Conservation (phyloP, 2,888 invertebrate species). For the Epinotia ramella region DNA sequence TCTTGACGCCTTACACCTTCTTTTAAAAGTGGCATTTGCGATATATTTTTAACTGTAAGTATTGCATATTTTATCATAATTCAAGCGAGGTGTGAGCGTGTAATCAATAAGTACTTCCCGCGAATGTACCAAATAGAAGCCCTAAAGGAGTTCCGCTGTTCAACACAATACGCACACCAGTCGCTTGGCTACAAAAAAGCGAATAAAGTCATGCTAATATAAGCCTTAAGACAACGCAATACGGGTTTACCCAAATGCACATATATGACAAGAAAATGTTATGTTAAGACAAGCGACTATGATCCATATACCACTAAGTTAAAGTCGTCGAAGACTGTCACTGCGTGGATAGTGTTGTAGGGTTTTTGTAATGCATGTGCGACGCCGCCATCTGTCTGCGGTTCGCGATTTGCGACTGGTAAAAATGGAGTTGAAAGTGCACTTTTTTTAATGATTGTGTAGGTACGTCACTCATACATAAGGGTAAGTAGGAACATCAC, state of each 20-base stretch:
- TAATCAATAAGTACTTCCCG: constrained; percentile 44
- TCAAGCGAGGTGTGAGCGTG: constrained; percentile 42
- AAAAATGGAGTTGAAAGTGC: constrained; percentile 33
- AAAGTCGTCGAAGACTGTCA: constrained; percentile 12
- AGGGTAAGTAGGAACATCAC: background rate
- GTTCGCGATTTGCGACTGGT: constrained; percentile 29
- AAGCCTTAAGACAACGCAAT: background rate
- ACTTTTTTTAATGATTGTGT: constrained; percentile 24
- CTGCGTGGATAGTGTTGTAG: background rate
- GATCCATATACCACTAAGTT: constrained; percentile 1
- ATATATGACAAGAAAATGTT: background rate
- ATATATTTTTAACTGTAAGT: constrained; percentile 17
- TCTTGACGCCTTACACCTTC: no score
- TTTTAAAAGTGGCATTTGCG: no score
- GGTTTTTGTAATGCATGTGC: constrained; percentile 56
- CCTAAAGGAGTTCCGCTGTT: constrained; percentile 42
- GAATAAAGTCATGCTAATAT: background rate
- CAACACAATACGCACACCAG: constrained; percentile 1
- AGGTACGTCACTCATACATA: background rate
- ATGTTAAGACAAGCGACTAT: constrained; percentile 13
- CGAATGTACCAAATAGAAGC: constrained; percentile 42
- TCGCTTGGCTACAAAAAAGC: background rate
- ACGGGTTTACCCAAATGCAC: constrained; percentile 2
- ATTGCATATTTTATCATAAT: constrained; percentile 33
- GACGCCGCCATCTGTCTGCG: constrained; percentile 57